Percentiles rank a stretch among this genome's conserved stretches.
Conservation (phyloP, 2,113 vertebrate species). For the Microtus richardsoni region DNA sequence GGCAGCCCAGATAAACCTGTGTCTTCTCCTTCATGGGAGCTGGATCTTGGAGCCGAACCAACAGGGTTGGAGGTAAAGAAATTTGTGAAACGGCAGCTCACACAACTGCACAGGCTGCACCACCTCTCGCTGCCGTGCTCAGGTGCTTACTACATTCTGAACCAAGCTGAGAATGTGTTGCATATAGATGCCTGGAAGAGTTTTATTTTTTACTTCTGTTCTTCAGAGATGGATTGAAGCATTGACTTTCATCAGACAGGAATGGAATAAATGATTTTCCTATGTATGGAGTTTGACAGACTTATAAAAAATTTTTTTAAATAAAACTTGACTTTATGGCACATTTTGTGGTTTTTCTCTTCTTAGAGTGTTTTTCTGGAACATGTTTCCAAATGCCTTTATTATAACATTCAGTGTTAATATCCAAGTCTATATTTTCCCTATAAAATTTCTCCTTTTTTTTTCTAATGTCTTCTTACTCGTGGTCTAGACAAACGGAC, state of each 20-base stretch:
- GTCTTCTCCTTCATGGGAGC: not conserved
- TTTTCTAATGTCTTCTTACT: slow-evolving; percentile 73
- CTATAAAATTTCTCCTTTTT: slow-evolving; percentile 80
- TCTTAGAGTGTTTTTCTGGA: slow-evolving; percentile 86
- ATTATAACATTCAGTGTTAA: slow-evolving; percentile 86
- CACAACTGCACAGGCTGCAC: slow-evolving; percentile 54
- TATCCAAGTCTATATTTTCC: slow-evolving; percentile 85
- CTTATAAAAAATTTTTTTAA: slow-evolving; percentile 85
- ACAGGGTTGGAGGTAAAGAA: slow-evolving; percentile 56
- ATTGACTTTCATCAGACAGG: slow-evolving; percentile 85
- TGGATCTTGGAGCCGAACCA: slow-evolving; percentile 29
- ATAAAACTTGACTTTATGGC: slow-evolving; percentile 88
- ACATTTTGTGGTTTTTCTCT: slow-evolving; percentile 86
- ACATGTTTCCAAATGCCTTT: slow-evolving; percentile 87
- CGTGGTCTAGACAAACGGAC: slow-evolving; percentile 80
- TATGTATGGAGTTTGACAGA: slow-evolving; percentile 84
- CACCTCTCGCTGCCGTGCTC: slow-evolving; percentile 65
- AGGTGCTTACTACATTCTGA: slow-evolving; percentile 68
- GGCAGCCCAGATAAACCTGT: slow-evolving; percentile 85
- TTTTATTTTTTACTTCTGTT: slow-evolving; percentile 78
- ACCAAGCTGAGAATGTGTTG: slow-evolving; percentile 68
- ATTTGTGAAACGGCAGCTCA: slow-evolving; percentile 78
- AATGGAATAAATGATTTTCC: slow-evolving; percentile 85
- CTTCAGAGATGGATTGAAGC: slow-evolving; percentile 81
- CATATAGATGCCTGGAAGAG: slow-evolving; percentile 79